Conservation (phyloP, 2,797 vertebrate genomes). For the Alectoris magna region DNA sequence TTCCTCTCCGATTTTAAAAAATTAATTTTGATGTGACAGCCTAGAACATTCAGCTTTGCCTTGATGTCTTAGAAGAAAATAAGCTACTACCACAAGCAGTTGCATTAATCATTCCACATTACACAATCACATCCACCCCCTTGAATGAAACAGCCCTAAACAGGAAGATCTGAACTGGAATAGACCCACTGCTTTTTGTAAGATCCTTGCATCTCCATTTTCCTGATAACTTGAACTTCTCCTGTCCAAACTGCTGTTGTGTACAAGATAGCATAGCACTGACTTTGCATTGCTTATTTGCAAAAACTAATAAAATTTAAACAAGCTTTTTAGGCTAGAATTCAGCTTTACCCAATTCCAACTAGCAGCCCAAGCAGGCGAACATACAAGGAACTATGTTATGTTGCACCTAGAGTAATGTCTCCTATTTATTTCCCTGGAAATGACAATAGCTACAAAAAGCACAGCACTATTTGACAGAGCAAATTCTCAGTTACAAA, state of each 20-base stretch:
- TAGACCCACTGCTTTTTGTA: not conserved
- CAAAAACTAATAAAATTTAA: not conserved
- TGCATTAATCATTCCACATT: not conserved
- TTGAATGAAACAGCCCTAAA: not conserved
- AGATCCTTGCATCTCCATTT: not conserved
- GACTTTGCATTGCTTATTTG: not conserved
- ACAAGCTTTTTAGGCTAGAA: not conserved
- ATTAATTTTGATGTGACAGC: not conserved
- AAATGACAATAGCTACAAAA: too few relatives aligned
- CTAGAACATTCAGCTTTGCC: not conserved
- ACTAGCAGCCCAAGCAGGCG: rapidly evolving
- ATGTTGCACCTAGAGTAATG: too few relatives aligned
- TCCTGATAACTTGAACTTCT: not conserved
- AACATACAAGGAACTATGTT: not conserved
- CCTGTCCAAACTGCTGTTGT: not conserved
- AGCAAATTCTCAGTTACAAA: too few relatives aligned
- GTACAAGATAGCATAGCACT: not conserved
- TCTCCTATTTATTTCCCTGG: too few relatives aligned
- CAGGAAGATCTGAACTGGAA: not conserved
- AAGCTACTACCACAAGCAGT: not conserved
- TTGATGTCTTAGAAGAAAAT: not conserved
- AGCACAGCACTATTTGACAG: too few relatives aligned
- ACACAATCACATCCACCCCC: not conserved
- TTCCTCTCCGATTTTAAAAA: not conserved
- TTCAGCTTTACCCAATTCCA: not conserved